Evolutionary conservation across 2,113 vertebrate genomes (phyloP).

Genomic region (Oncorhynchus clarkii): DNA sequence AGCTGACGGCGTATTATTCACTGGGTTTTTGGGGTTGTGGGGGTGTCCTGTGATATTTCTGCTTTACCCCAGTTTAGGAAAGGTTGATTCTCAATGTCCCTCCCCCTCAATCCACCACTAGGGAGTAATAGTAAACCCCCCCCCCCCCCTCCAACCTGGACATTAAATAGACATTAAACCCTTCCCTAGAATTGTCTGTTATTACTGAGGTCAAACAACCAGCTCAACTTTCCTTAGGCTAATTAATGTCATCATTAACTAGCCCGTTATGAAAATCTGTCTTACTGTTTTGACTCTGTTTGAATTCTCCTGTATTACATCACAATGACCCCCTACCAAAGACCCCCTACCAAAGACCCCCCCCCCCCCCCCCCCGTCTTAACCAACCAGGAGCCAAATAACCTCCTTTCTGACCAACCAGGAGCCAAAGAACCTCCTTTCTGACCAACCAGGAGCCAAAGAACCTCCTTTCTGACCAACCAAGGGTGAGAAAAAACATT

Average conservation of each 20-base stretch:
- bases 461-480: neutral
- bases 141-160: constrained; percentile 17
- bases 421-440: neutral
- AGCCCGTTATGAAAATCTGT: constrained; percentile 40
- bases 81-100: constrained; percentile 22
- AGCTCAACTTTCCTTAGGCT: constrained; percentile 49
- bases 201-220: constrained; percentile 36
- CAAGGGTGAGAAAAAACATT: constrained; percentile 14
- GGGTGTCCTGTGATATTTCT: constrained; percentile 17
- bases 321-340: constrained; percentile 32
- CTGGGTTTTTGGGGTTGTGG: constrained; percentile 32
- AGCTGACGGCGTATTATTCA: constrained; percentile 28
- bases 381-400: too few relatives aligned
- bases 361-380: too few relatives aligned
- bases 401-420: constrained; percentile 21
- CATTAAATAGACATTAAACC: constrained; percentile 39
- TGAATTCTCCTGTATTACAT: constrained; percentile 31
- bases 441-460: too few relatives aligned
- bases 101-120: constrained; percentile 26
- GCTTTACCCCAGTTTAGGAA: constrained; percentile 30
- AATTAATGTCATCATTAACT: constrained; percentile 55
- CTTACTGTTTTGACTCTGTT: constrained; percentile 49
- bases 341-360: too few relatives aligned
- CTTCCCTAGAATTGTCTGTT: constrained; percentile 45
- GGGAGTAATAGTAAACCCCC: constrained; percentile 35